These are phyloP conservation scores for Epinephelus malabaricus DNA, from an alignment of 2,797 vertebrate species.

Conservation along the genomic window DNA sequence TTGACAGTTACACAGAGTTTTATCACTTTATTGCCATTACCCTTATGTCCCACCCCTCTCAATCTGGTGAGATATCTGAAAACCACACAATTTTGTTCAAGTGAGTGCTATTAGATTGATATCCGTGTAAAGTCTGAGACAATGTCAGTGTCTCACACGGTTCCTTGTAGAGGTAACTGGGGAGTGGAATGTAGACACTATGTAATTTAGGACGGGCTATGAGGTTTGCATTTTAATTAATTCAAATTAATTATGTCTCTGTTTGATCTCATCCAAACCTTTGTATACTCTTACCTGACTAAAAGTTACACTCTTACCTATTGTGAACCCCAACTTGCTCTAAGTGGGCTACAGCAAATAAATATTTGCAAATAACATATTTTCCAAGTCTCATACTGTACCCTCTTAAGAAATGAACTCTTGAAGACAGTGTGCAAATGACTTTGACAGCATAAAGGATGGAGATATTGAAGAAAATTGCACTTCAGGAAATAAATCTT, in stretches of 20 bases:
- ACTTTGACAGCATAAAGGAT: constrained; percentile 14
- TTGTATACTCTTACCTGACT: background rate
- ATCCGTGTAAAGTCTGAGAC: background rate
- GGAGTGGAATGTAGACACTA: background rate
- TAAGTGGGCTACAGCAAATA: background rate
- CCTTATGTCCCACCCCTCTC: background rate
- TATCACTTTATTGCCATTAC: background rate
- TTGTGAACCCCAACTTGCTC: background rate
- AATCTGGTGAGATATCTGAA: background rate
- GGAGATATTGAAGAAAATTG: constrained; percentile 7
- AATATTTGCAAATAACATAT: background rate
- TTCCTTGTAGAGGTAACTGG: background rate
- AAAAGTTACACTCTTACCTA: background rate
- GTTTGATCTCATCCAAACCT: too few species aligned
- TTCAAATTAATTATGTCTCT: background rate
- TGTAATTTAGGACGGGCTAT: background rate
- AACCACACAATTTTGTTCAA: background rate
- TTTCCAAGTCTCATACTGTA: background rate
- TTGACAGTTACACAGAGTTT: background rate
- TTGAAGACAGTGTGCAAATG: background rate
- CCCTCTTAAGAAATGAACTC: background rate
- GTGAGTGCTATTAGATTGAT: too few species aligned
- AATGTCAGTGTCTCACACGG: background rate
- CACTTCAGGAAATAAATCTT: constrained; percentile 20
- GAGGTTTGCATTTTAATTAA: background rate